A percentile compares a stretch with the other conserved stretches of the same genome.
Conservation (phyloP, 2,888 invertebrate genomes). For the Torymus aiolomorphi region DNA sequence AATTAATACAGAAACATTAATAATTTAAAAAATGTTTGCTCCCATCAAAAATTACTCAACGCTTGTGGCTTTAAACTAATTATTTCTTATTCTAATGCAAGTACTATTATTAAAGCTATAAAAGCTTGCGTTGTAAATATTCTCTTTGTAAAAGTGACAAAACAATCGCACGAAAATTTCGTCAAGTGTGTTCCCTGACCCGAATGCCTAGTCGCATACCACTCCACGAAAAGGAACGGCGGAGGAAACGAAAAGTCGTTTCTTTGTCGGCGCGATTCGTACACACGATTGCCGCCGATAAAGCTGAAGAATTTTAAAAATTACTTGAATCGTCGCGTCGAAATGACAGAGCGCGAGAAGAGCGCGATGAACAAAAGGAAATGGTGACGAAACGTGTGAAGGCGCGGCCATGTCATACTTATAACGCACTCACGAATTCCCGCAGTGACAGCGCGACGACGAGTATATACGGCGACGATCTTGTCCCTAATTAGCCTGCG, state of each 20-base stretch:
- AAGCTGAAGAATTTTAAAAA: conserved; percentile 24
- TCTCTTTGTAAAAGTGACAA: no score
- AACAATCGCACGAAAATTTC: no score
- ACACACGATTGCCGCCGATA: conserved; percentile 27
- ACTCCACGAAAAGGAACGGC: no score
- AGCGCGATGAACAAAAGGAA: neutral
- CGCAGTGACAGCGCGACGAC: neutral
- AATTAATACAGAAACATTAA: no score
- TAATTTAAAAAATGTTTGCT: no score
- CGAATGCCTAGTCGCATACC: neutral
- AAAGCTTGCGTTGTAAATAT: no score
- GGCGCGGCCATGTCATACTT: neutral
- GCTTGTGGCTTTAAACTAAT: no score
- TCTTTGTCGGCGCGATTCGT: conserved; percentile 17
- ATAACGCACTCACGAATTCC: neutral
- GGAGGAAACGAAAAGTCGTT: neutral
- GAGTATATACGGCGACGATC: conserved; percentile 15
- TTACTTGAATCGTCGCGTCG: neutral
- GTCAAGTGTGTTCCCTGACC: neutral
- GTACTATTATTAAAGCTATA: no score
- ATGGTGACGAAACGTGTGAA: conserved; percentile 18
- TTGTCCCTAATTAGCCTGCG: conserved; percentile 45
- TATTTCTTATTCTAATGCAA: no score
- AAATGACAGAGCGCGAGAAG: neutral
- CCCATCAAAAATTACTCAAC: no score